A percentile compares a stretch with the other conserved stretches of the same genome.
Conservation (phyloP, 2,888 invertebrate genomes). For the Lasioglossum morio region DNA sequence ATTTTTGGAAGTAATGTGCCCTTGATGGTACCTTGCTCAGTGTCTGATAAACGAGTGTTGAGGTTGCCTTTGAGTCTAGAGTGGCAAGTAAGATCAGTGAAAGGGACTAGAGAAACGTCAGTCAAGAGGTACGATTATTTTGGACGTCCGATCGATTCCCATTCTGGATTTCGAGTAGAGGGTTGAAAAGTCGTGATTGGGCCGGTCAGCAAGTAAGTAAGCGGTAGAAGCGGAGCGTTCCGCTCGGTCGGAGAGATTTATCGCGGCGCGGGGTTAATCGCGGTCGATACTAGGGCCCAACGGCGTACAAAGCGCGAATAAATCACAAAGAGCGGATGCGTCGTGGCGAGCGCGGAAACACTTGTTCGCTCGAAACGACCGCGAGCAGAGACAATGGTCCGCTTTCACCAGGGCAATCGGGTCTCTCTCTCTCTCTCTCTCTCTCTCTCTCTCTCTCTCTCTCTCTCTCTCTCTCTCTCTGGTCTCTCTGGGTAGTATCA, state of each 20-base stretch:
- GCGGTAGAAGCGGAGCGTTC: neutral
- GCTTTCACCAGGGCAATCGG: conserved; percentile 59
- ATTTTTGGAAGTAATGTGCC: too few species aligned
- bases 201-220: conserved; percentile 6
- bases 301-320: conserved; percentile 43
- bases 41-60: too few species aligned
- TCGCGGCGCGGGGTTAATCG: conserved; percentile 29
- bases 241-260: conserved; percentile 25
- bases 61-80: too few species aligned
- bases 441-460: neutral
- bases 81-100: too few species aligned
- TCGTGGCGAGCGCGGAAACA: conserved; percentile 50
- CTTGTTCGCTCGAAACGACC: conserved; percentile 52
- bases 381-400: conserved; percentile 56
- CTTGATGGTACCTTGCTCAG: too few species aligned
- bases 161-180: neutral
- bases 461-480: neutral
- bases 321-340: conserved; percentile 50
- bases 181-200: conserved; percentile 6
- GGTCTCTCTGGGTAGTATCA: conserved; percentile 28
- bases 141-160: neutral
- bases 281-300: conserved; percentile 20
- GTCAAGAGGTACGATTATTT: too few species aligned
- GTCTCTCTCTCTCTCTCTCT: neutral
- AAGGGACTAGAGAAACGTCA: too few species aligned